Evolutionary conservation across 2,888 invertebrate species (phyloP), one percentile per base, ranked within the genome.

Genomic region (Mystacides longicornis): DNA sequence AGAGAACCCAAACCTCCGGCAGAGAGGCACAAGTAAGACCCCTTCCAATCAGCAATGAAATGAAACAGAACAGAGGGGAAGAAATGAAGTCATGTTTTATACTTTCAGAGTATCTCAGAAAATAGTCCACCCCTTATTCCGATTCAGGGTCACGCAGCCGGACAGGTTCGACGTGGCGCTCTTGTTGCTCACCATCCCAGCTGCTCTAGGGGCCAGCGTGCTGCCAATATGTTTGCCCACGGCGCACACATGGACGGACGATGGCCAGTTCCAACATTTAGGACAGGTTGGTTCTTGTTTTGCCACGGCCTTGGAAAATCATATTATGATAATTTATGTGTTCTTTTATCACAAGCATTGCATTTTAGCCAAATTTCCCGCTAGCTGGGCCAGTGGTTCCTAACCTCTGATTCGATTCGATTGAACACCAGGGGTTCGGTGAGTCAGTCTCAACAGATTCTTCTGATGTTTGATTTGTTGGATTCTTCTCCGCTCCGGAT

Each of bases 101-200:
- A 7, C 21, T 60, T 62, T 2, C 71, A 77, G 85, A 55, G 86
- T 90, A 1, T 71, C 80, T 55, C 82, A 86, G 64, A 86, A 87
- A 68, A 81, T 88, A 55, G 81, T 91, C 2, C 90, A 91, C 68
- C 91, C 91, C 0, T 78, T 83, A 23, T 91, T 91, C 68, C 82
- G 87, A 66, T 91, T 86, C 67, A 82, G 89, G 7, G 80, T 86
- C 67, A 89, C 89, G 0, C 91, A 91, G 65, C 90, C 90, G 0
- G 91, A 91, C 66, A 79, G 90, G 58, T 89, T 81, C 68, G 90
- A 91, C 69, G 76, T 91, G 57, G 90, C 90, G 0, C 71, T 91
- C 1, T 72, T 91, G 21, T 81, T 83, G 64, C 71, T 91, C n/a
- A 77, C 86, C 9, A 79, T 82, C 1, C 83, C 86, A 0, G 84